Percentiles rank a stretch among this genome's conserved stretches.
Evolutionary conservation across 2,797 vertebrate species (phyloP).

Genomic region (Sebastes steindachneri): DNA sequence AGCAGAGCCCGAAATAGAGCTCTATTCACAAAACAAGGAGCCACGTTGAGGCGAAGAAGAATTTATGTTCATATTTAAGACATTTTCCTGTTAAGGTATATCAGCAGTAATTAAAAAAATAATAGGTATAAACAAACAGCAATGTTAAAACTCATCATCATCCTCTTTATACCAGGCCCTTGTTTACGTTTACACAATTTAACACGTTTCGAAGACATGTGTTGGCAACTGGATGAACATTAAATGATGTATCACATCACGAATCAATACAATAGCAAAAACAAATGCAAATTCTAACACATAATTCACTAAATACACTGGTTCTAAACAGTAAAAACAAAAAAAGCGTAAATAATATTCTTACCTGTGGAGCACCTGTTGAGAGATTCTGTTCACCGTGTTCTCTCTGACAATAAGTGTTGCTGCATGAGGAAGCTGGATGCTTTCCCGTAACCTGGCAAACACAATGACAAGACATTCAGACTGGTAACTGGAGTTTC

Average conservation of each 20-base stretch:
- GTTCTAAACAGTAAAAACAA: neutral
- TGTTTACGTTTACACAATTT: neutral
- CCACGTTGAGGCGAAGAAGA: neutral
- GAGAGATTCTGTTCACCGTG: neutral
- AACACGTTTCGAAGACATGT: neutral
- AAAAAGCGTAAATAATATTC: neutral
- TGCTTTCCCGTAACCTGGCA: neutral
- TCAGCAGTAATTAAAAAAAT: neutral
- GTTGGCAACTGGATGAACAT: neutral
- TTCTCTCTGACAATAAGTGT: neutral
- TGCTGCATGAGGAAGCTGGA: slow-evolving; percentile 16
- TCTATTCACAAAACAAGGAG: neutral
- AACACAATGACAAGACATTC: neutral
- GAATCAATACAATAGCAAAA: neutral
- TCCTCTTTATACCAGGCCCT: neutral
- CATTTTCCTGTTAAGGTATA: neutral
- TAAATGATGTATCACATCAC: neutral
- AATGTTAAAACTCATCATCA: neutral
- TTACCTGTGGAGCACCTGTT: slow-evolving; percentile 51
- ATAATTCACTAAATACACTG: neutral
- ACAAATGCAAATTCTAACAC: neutral
- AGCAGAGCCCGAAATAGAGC: neutral
- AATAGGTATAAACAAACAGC: neutral
- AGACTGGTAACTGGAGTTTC: slow-evolving; percentile 62
- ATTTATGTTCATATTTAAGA: neutral